Evolutionary conservation across 1,140 invertebrate species (phyloP), one percentile per base, ranked within the genome.

Genomic region (Ips typographus): DNA sequence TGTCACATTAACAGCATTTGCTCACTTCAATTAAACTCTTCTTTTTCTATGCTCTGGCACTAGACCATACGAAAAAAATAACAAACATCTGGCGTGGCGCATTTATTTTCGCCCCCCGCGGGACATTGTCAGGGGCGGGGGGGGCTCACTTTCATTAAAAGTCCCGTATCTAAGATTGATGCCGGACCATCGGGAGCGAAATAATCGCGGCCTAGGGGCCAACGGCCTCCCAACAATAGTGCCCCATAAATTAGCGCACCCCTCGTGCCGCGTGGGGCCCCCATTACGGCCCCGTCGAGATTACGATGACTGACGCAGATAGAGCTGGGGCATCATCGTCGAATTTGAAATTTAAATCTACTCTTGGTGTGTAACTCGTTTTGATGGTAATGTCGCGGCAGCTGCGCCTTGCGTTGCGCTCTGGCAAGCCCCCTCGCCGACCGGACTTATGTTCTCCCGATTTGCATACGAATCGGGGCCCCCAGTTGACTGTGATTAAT

Each of bases 281-380:
- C 1, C 44, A 22, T 49, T 49, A 49, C 44, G 44, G 44, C 44
- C 44, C 44, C 44, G 22, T 22, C 44, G 44, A 49, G 44, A 49
- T 49, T 49, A 49, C 44, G 7, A 49, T 49, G 44, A 49, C 22
- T 22, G 22, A 22, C 44, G 44, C 44, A 49, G 44, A 49, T 49
- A 49, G 44, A 6, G 44, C 22, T 22, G 22, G 22, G 22, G 22
- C 22, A 22, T 22, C 44, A 49, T 49, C 44, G 44, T 49, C 44
- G 44, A 49, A 49, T 49, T 49, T 49, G 22, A 49, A 49, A 8
- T 49, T 49, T 49, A 49, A 49, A 49, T 49, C 7, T 8, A 49
- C 22, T 22, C 22, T 22, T 22, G 22, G 22, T 49, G 22, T 49
- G 22, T 22, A 49, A 8, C 44, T 49, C 7, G 44, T 49, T 55